Conservation (phyloP, 2,113 vertebrate species). For the Galemys pyrenaicus region DNA sequence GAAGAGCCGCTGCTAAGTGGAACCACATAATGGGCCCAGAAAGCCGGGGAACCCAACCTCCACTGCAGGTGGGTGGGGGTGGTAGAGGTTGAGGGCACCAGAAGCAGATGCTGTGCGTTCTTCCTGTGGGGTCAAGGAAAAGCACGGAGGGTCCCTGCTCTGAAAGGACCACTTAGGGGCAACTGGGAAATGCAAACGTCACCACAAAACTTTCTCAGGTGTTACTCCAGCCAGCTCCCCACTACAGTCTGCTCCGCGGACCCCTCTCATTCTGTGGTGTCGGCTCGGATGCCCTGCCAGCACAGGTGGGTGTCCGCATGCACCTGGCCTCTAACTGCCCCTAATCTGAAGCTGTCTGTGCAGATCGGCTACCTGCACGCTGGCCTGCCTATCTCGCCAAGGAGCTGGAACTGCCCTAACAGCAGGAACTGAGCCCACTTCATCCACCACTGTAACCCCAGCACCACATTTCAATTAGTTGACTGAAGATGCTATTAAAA, state of each 20-base stretch:
- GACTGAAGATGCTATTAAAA: background rate
- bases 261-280: background rate
- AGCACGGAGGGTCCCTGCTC: background rate
- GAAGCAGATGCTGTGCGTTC: background rate
- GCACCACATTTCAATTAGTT: background rate
- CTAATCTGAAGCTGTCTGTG: background rate
- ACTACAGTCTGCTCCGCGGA: background rate
- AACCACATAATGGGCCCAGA: background rate
- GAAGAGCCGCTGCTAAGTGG: background rate
- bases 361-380: rapidly evolving
- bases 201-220: background rate
- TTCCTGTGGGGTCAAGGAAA: background rate
- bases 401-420: background rate
- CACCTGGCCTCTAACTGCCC: background rate
- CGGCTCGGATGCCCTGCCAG: background rate
- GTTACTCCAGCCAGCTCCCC: background rate
- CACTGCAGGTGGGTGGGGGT: background rate
- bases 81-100: background rate
- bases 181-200: background rate
- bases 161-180: background rate
- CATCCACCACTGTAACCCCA: background rate
- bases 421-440: background rate
- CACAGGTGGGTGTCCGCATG: background rate
- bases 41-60: background rate
- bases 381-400: too few relatives aligned